A percentile compares a stretch with the other conserved stretches of the same genome.
Evolutionary conservation across 2,797 vertebrate genomes (phyloP).

Genomic region (Sarcoramphus papa): DNA sequence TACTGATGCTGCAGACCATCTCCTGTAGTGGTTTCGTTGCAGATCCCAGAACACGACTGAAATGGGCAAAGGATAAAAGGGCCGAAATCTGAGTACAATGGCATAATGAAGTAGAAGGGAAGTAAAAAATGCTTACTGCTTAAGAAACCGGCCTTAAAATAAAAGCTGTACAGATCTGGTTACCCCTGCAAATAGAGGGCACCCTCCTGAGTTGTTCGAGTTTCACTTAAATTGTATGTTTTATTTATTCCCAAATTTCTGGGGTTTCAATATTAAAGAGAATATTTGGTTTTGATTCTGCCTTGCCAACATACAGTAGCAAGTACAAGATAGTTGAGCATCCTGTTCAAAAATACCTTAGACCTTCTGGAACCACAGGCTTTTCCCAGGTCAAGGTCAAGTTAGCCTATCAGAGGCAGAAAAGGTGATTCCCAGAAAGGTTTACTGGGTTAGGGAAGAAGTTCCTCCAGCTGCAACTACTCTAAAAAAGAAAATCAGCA

Average conservation of each 20-base stretch:
- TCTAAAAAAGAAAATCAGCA: not conserved
- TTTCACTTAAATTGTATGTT: slow-evolving; percentile 58
- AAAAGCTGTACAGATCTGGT: slow-evolving; percentile 46
- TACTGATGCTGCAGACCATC: slow-evolving; percentile 57
- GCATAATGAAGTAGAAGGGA: slow-evolving; percentile 59
- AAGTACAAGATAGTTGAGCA: not conserved
- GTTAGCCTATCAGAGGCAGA: not conserved
- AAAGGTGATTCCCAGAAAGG: not conserved
- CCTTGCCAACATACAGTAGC: not conserved
- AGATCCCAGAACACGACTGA: slow-evolving; percentile 62
- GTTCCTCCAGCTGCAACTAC: not conserved
- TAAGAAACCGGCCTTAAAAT: slow-evolving; percentile 63
- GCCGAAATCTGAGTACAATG: slow-evolving; percentile 60
- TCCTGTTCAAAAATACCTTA: not conserved
- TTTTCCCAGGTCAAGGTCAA: not conserved
- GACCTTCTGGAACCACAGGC: not conserved
- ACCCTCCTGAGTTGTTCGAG: slow-evolving; percentile 54
- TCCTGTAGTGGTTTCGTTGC: slow-evolving; percentile 50
- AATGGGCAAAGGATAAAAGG: slow-evolving; percentile 59
- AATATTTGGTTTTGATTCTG: slow-evolving; percentile 25
- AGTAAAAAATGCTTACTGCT: slow-evolving; percentile 62
- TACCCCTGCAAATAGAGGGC: slow-evolving; percentile 62
- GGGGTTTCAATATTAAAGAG: slow-evolving; percentile 49
- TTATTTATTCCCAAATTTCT: slow-evolving; percentile 37
- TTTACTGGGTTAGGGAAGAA: not conserved